Evolutionary conservation across 2,888 invertebrate species (phyloP), one percentile per base, ranked within the genome.

Genomic region (Nymphalis urticae): DNA sequence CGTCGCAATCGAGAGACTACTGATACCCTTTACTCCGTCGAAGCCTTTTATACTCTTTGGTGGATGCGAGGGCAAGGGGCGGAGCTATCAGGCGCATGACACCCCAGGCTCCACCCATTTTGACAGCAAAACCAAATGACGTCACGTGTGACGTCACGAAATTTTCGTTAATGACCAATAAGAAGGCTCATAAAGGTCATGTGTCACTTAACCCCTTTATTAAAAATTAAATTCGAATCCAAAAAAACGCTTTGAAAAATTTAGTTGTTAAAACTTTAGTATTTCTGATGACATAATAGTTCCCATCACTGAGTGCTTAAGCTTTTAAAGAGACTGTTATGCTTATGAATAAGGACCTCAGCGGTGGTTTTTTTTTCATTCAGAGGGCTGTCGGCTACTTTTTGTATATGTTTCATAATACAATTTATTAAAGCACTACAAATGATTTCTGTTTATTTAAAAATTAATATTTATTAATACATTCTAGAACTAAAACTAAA

Each of bases 51-150:
- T 90, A 91, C 75, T 48, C 67, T 76, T 73, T 68, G 76, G 72
- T 59, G 69, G 76, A 48, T 68, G 75, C 79, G 80, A 83, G 84
- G 81, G 80, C 75, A 76, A 73, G 70, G 78, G 92, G 90, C 82
- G 91, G 90, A 75, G 86, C 82, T 67, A 75, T 17, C 48, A 50
- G 77, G 82, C 83, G 85, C 85, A 83, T 76, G 82, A 71, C 76
- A 64, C 66, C n/a, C 59, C 56, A 75, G 73, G 69, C 85, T 72
- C 90, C 91, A 77, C 92, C 91, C 81, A 76, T 87, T 88, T 88
- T 83, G 82, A 82, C 79, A 84, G 78, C 79, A 79, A 80, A 73
- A 69, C 72, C 60, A 62, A 17, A 62, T 77, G 79, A 82, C 81
- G 80, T 80, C 80, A 80, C 48, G 47, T 21, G 66, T 83, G 85